Conservation (phyloP, 2,888 invertebrate species). For the Perizoma flavofasciatum region DNA sequence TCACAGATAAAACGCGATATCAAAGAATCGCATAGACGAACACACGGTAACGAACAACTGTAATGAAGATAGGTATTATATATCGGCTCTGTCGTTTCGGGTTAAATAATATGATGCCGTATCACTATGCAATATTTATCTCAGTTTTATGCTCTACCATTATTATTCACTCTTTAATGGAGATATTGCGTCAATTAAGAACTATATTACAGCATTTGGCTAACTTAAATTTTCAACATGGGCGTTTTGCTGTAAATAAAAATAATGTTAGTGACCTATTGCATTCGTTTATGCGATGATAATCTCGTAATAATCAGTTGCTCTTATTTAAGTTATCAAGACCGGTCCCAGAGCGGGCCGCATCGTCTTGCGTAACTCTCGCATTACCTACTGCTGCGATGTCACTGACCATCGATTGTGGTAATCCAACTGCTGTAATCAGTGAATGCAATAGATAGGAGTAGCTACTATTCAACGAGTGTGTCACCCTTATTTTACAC, state of each 20-base stretch:
- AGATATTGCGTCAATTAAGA: background rate
- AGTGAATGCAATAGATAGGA: slow-evolving; percentile 18
- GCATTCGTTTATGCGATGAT: slow-evolving; percentile 40
- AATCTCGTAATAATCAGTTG: slow-evolving; percentile 29
- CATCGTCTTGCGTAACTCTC: slow-evolving; percentile 49
- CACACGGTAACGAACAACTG: too few species aligned
- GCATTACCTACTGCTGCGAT: slow-evolving; percentile 45
- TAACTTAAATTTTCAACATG: slow-evolving; percentile 9
- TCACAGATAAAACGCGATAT: too few species aligned
- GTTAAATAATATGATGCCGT: too few species aligned
- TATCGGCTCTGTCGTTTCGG: too few species aligned
- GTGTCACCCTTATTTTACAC: slow-evolving; percentile 6
- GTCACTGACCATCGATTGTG: slow-evolving; percentile 38
- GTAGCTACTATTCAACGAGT: background rate
- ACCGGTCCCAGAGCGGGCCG: slow-evolving; percentile 47
- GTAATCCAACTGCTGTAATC: slow-evolving; percentile 23
- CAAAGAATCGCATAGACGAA: too few species aligned
- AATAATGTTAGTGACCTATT: slow-evolving; percentile 38
- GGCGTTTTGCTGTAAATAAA: slow-evolving; percentile 17
- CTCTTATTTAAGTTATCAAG: slow-evolving; percentile 38
- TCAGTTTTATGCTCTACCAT: too few species aligned
- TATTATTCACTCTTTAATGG: background rate
- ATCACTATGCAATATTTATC: too few species aligned
- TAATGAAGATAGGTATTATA: too few species aligned
- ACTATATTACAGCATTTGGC: slow-evolving; percentile 2